These are phyloP conservation scores for Phania funesta DNA, from an alignment of 2,888 invertebrate species.

Conservation along the genomic window DNA sequence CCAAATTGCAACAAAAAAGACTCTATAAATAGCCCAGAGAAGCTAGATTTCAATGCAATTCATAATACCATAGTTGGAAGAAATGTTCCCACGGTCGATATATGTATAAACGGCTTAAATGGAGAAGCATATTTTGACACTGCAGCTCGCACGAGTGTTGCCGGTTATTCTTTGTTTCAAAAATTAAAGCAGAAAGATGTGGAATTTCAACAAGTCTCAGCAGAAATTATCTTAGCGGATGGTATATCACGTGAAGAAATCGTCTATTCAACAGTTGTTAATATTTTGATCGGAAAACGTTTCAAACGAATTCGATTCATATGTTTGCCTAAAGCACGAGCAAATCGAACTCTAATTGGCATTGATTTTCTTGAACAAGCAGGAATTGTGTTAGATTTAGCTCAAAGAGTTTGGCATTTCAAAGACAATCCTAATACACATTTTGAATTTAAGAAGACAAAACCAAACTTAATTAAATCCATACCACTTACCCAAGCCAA, in stretches of 20 bases:
- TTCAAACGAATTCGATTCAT: not conserved
- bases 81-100: not conserved
- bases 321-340: too few relatives aligned
- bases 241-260: not conserved
- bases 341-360: not conserved
- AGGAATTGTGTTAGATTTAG: not conserved
- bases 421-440: not conserved
- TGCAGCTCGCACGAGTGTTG: not conserved
- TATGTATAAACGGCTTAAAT: not conserved
- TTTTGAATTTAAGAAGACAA: not conserved
- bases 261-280: not conserved
- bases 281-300: not conserved
- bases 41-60: not conserved
- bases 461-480: not conserved
- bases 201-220: too few relatives aligned
- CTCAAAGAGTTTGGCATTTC: slow-evolving; percentile 2
- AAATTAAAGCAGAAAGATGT: not conserved
- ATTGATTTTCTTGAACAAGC: not conserved
- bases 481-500: not conserved
- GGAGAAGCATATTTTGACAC: not conserved
- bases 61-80: not conserved
- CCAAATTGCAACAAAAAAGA: too few relatives aligned
- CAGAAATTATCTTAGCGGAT: too few relatives aligned
- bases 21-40: too few relatives aligned
- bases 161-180: not conserved